phyloP scores from a whole-genome alignment of 2,113 vertebrate species.

The Dicrurus megarhynchus region DNA sequence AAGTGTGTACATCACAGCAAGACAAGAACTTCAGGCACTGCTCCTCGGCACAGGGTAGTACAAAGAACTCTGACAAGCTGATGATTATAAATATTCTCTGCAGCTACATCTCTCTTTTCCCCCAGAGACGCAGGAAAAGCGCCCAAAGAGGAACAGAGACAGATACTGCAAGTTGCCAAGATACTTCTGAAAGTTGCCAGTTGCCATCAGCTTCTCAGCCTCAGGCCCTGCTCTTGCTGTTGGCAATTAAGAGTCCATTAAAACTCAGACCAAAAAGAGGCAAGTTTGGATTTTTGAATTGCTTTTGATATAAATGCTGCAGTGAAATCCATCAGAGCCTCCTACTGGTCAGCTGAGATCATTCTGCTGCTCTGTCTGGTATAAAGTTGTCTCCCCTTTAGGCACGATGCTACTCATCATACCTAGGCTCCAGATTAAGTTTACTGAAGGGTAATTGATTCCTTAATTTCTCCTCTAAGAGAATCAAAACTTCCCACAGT shows the following conservation, averaged over 20 bases:
- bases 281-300: background rate
- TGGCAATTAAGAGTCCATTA: background rate
- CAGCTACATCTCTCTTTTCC: background rate
- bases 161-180: background rate
- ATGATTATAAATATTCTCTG: background rate
- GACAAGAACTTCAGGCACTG: background rate
- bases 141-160: background rate
- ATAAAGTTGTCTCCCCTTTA: background rate
- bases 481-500: background rate
- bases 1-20: background rate
- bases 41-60: background rate
- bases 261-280: background rate
- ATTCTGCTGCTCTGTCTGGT: background rate
- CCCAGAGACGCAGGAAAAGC: background rate
- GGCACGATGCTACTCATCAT: too few species aligned
- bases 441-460: background rate
- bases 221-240: background rate
- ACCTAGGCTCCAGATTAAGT: background rate
- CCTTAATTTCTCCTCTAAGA: background rate
- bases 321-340: background rate
- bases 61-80: background rate
- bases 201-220: background rate
- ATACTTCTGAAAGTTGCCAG: background rate
- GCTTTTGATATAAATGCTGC: background rate
- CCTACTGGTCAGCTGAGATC: background rate